phyloP scores from a whole-genome alignment of 2,113 vertebrate genomes.

The Cheilinus undulatus region DNA sequence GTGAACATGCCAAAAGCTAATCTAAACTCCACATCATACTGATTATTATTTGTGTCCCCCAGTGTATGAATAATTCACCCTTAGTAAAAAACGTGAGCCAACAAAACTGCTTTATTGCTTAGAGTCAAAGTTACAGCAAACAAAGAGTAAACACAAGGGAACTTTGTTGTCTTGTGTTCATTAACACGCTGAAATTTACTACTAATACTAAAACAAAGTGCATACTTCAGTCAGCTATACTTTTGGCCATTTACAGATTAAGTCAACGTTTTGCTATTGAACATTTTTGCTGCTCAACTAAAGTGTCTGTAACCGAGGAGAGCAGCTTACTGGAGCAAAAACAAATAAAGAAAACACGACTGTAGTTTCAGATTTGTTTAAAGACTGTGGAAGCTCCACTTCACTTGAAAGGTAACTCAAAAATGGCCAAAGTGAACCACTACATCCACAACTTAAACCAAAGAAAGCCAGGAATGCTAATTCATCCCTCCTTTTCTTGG shows the following conservation, averaged over 20 bases:
- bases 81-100: conserved; percentile 9
- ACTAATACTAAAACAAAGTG: conserved; percentile 55
- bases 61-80: conserved; percentile 1
- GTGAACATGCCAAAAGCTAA: conserved; percentile 21
- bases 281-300: conserved; percentile 17
- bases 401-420: conserved; percentile 39
- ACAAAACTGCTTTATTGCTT: conserved; percentile 51
- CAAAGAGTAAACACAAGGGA: conserved; percentile 6
- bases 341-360: conserved; percentile 50
- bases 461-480: neutral
- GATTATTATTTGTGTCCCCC: conserved; percentile 1
- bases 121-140: conserved; percentile 31
- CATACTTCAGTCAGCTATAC: conserved; percentile 18
- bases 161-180: conserved; percentile 20
- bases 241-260: conserved; percentile 38
- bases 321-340: conserved; percentile 42
- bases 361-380: conserved; percentile 39
- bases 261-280: conserved; percentile 9
- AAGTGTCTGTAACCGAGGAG: conserved; percentile 31
- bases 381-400: conserved; percentile 24
- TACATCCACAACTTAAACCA: neutral
- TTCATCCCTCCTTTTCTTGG: neutral
- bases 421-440: conserved; percentile 16
- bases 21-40: conserved; percentile 1
- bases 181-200: conserved; percentile 24